phyloP scores from a whole-genome alignment of 2,113 vertebrate species.

The Chlorodrepanis virens region DNA sequence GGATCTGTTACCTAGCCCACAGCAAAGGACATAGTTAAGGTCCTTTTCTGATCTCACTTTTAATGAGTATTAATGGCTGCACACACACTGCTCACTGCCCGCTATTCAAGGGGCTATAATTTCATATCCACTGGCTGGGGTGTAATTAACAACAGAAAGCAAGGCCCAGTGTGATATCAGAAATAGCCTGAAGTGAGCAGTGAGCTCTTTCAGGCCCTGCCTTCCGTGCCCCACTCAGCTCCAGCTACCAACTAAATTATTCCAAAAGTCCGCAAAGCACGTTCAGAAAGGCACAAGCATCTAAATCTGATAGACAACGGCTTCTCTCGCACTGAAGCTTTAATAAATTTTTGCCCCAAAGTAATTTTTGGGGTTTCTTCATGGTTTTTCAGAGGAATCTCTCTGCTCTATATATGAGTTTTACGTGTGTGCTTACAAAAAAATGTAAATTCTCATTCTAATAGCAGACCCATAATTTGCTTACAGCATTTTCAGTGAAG shows the following conservation, averaged over 20 bases:
- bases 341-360: not conserved
- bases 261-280: not conserved
- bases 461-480: not conserved
- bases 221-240: not conserved
- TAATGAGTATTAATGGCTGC: not conserved
- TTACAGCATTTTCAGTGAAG: not conserved
- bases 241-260: not conserved
- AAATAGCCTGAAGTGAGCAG: not conserved
- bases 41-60: not conserved
- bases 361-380: not conserved
- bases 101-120: not conserved
- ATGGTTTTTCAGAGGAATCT: not conserved
- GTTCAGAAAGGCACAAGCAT: not conserved
- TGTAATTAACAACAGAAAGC: not conserved
- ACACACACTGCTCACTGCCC: too few relatives aligned
- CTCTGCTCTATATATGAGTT: not conserved
- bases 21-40: not conserved
- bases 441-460: not conserved
- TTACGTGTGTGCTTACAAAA: accelerated
- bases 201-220: not conserved
- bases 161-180: not conserved
- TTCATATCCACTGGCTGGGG: not conserved
- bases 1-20: not conserved
- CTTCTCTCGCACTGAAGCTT: not conserved
- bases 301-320: not conserved